phyloP scores from a whole-genome alignment of 2,888 invertebrate genomes.

The Hemithea aestivaria region DNA sequence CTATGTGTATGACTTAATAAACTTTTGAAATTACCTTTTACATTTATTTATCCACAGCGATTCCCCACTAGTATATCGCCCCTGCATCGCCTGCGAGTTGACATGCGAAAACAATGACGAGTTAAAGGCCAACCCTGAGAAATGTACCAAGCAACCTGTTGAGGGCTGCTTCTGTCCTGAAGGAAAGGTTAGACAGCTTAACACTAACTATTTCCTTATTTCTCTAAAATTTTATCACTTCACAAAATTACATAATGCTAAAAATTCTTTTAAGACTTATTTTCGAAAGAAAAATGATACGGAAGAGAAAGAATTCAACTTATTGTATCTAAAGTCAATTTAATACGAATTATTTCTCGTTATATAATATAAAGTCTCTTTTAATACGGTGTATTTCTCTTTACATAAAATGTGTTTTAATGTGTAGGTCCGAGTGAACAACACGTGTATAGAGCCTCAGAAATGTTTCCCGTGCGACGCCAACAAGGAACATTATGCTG shows the following conservation, averaged over 20 bases:
- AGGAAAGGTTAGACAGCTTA: slow-evolving; percentile 74
- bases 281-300: no score
- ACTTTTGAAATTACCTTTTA: not conserved
- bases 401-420: no score
- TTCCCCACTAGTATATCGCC: slow-evolving; percentile 55
- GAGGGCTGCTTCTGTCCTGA: slow-evolving; percentile 93
- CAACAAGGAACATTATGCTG: slow-evolving; percentile 82
- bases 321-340: no score
- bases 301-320: no score
- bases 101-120: slow-evolving; percentile 82
- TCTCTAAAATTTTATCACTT: not conserved
- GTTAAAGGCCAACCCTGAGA: slow-evolving; percentile 52
- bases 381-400: no score
- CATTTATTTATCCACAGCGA: slow-evolving; percentile 34
- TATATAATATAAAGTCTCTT: no score
- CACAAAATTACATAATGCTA: no score
- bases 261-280: no score
- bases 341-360: no score
- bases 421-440: slow-evolving; percentile 84
- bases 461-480: slow-evolving; percentile 87
- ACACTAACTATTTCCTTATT: no score
- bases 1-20: no score
- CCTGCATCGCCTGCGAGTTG: slow-evolving; percentile 79
- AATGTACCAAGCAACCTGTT: slow-evolving; percentile 68
- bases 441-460: slow-evolving; percentile 83